Evolutionary conservation across 2,113 vertebrate species (phyloP).

Genomic region (pig (Sus scrofa)): DNA sequence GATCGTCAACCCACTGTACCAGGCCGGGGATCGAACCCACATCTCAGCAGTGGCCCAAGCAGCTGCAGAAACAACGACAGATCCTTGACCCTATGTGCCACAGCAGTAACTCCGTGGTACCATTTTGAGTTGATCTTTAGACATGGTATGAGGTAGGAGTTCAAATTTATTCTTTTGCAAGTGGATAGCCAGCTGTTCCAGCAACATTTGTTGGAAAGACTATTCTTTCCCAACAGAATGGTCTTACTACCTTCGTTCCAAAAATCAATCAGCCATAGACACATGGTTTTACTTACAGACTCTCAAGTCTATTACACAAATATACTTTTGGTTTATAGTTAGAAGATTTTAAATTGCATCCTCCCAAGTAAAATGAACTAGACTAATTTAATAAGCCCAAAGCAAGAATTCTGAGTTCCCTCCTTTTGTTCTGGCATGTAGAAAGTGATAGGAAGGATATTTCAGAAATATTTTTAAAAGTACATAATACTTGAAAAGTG

Average conservation of each 20-base stretch:
- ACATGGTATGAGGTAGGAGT: neutral
- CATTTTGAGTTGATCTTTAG: conserved; percentile 12
- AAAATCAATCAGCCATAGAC: neutral
- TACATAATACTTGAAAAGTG: too few species aligned
- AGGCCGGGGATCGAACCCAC: too few species aligned
- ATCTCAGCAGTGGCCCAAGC: too few species aligned
- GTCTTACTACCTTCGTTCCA: neutral
- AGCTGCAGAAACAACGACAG: too few species aligned
- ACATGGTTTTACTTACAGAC: neutral
- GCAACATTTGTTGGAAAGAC: neutral
- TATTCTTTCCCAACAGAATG: neutral
- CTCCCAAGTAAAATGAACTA: neutral
- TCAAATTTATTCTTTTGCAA: neutral
- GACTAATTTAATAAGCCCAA: neutral
- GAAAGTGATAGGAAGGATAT: neutral
- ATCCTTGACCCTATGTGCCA: too few species aligned
- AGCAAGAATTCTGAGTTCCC: neutral
- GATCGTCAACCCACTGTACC: too few species aligned
- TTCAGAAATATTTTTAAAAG: neutral
- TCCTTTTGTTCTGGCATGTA: conserved; percentile 14
- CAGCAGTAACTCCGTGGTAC: neutral
- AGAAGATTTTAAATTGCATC: neutral
- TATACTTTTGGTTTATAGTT: neutral
- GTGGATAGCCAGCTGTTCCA: neutral
- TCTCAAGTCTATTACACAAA: conserved; percentile 14